phyloP scores from a whole-genome alignment of 2,797 vertebrate species.

The Spinus pinus region DNA sequence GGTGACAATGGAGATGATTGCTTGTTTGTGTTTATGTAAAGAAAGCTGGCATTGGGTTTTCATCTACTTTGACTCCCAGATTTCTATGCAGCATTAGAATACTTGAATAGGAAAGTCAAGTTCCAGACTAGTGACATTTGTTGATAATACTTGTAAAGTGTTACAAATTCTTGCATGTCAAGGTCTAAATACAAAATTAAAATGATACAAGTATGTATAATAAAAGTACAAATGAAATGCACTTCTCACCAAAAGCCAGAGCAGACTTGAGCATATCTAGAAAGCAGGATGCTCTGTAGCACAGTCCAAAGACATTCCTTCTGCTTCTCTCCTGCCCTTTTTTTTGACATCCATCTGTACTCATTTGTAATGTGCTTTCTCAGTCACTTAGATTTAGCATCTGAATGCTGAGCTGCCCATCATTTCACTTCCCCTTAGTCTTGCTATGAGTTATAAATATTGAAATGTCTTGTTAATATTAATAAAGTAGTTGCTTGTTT shows the following conservation, averaged over 20 bases:
- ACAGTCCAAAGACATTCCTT: background rate
- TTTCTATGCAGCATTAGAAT: background rate
- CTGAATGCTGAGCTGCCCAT: background rate
- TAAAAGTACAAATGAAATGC: background rate
- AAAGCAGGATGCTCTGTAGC: conserved; percentile 26
- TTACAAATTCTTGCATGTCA: background rate
- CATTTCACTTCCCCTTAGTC: background rate
- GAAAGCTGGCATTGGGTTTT: background rate
- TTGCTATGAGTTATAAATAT: background rate
- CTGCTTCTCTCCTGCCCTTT: conserved; percentile 20
- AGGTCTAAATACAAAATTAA: background rate
- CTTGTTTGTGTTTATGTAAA: background rate
- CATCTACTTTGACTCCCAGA: background rate
- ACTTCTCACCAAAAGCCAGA: conserved; percentile 14
- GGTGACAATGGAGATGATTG: background rate
- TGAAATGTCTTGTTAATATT: background rate
- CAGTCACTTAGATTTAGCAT: background rate
- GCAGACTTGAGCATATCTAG: conserved; percentile 13
- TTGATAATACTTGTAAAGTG: background rate
- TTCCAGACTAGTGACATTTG: background rate
- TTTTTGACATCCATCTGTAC: conserved; percentile 23
- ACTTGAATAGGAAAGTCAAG: background rate
- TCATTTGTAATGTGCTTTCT: conserved; percentile 3
- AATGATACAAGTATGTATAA: background rate
- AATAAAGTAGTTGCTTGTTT: background rate